These are phyloP conservation scores for Oegoconia quadripuncta DNA, from an alignment of 2,888 invertebrate species.

Conservation along the genomic window DNA sequence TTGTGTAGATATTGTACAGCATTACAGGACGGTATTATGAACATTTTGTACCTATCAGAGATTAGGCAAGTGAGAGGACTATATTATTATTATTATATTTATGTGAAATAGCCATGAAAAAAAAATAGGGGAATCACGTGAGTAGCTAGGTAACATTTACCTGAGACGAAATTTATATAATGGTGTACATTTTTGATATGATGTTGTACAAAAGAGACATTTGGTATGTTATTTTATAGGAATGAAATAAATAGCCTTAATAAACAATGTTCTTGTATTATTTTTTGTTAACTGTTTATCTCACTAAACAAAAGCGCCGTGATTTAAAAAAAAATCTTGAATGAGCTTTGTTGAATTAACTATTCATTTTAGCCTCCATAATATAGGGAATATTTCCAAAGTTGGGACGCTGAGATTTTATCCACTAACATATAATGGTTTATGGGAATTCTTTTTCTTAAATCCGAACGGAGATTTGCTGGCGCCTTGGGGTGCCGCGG, in stretches of 20 bases:
- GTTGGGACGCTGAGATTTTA: no score
- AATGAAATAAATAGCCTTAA: conserved; percentile 81
- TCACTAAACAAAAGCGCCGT: no score
- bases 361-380: no score
- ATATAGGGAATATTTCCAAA: no score
- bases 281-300: no score
- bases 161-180: conserved; percentile 77
- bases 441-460: no score
- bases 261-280: conserved; percentile 39
- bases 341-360: no score
- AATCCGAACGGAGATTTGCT: no score
- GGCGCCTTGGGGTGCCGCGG: no score
- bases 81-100: conserved; percentile 61
- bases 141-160: conserved; percentile 77
- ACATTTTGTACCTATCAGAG: conserved; percentile 55
- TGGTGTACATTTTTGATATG: conserved; percentile 80
- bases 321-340: no score
- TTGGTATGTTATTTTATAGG: conserved; percentile 81
- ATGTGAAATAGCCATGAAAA: conserved; percentile 57
- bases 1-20: conserved; percentile 69
- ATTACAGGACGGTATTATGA: conserved; percentile 43
- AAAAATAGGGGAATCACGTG: conserved; percentile 51
- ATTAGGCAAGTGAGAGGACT: conserved; percentile 64
- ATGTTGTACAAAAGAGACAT: conserved; percentile 80
- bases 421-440: no score